Conservation (phyloP, 2,888 invertebrate species). For the Leptogaster cylindrica region DNA sequence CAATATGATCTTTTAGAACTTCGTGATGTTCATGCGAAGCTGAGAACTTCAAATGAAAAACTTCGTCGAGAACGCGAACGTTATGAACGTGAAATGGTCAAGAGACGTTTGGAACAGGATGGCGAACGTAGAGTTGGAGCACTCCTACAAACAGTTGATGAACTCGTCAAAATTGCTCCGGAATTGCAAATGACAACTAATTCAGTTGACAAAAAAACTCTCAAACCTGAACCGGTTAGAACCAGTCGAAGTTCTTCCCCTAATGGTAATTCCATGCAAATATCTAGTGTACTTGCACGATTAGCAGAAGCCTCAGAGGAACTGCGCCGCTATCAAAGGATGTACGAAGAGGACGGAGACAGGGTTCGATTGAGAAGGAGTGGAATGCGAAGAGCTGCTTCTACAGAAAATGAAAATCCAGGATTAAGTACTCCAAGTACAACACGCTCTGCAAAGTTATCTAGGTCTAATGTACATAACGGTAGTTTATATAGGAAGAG, state of each 20-base stretch:
- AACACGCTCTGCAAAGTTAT: constrained; percentile 55
- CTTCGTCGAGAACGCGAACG: constrained; percentile 85
- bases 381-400: constrained; percentile 64
- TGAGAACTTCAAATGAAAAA: constrained; percentile 89
- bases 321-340: constrained; percentile 64
- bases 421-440: constrained; percentile 55
- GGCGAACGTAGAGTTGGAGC: constrained; percentile 77
- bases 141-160: constrained; percentile 79
- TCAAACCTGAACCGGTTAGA: constrained; percentile 55
- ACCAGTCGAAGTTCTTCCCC: constrained; percentile 58
- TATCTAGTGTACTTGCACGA: constrained; percentile 64
- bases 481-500: constrained; percentile 72
- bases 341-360: constrained; percentile 65
- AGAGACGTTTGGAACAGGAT: constrained; percentile 67
- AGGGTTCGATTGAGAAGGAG: constrained; percentile 62
- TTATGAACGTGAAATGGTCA: constrained; percentile 79
- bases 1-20: constrained; percentile 88
- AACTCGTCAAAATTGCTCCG: constrained; percentile 78
- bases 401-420: constrained; percentile 69
- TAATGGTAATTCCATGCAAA: constrained; percentile 53
- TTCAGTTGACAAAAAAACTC: constrained; percentile 49
- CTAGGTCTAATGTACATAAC: constrained; percentile 58
- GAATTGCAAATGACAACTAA: constrained; percentile 65
- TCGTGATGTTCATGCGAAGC: constrained; percentile 88
- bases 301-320: constrained; percentile 78